These are phyloP conservation scores for Ascidia mentula DNA, from an alignment of 23 tunicate species.

Conservation along the genomic window DNA sequence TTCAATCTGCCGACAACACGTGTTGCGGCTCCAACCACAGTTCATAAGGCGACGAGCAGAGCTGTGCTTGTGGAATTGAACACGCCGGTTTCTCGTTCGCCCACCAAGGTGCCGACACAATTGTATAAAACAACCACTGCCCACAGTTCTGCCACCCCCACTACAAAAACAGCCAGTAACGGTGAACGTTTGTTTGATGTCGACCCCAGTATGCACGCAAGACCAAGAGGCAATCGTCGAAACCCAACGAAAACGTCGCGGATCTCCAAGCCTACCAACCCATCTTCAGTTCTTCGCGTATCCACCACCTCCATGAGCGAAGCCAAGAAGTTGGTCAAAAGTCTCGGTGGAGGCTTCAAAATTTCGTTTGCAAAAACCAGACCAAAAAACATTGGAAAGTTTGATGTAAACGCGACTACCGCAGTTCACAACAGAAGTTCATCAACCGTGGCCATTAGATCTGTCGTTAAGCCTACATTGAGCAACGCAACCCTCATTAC, in stretches of 20 bases:
- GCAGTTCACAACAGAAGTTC: not conserved
- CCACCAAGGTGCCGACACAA: not conserved
- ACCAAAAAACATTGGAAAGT: not conserved
- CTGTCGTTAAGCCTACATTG: not conserved
- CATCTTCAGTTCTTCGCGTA: not conserved
- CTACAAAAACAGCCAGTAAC: not conserved
- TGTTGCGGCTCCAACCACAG: not conserved
- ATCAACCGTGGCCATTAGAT: not conserved
- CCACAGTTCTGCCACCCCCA: not conserved
- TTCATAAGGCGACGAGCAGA: not conserved
- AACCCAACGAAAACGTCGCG: not conserved
- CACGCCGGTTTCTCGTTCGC: not conserved
- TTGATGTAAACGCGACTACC: not conserved
- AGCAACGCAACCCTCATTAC: not conserved
- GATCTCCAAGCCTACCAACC: not conserved
- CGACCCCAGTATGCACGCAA: not conserved
- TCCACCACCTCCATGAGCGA: not conserved
- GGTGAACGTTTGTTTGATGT: slow-evolving; percentile 8
- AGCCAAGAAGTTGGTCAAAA: not conserved
- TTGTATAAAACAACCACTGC: not conserved
- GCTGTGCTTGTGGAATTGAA: not conserved
- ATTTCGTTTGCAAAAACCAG: not conserved
- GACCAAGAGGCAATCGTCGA: not conserved
- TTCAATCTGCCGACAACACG: not conserved
- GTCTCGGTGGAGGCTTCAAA: not conserved